phyloP scores from a whole-genome alignment of 2,888 invertebrate species.

The Microchrysa polita region DNA sequence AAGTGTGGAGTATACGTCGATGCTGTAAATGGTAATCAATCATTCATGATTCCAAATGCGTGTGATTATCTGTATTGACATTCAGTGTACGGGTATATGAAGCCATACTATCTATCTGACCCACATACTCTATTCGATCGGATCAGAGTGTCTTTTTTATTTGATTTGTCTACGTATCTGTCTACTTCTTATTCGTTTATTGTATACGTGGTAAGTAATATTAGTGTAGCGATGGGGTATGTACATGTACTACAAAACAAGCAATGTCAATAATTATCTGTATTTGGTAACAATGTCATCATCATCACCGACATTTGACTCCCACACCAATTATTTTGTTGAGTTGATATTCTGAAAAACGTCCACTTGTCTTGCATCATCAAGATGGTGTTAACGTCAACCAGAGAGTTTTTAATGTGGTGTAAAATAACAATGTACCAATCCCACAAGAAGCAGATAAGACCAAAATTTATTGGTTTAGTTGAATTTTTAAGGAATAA shows the following conservation, averaged over 20 bases:
- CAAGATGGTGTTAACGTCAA: neutral
- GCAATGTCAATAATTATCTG: slow-evolving; percentile 20
- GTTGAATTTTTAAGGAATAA: too few relatives aligned
- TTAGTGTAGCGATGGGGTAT: too few relatives aligned
- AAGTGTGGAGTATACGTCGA: too few relatives aligned
- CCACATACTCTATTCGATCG: slow-evolving; percentile 35
- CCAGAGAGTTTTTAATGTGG: too few relatives aligned
- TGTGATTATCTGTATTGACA: slow-evolving; percentile 29
- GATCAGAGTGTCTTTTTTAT: neutral
- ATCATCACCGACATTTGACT: slow-evolving; percentile 34
- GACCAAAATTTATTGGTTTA: too few relatives aligned
- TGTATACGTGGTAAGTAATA: too few relatives aligned
- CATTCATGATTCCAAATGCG: slow-evolving; percentile 37
- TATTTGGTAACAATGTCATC: slow-evolving; percentile 35
- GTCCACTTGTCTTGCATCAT: neutral
- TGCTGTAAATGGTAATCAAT: slow-evolving; percentile 34
- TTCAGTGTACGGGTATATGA: slow-evolving; percentile 16
- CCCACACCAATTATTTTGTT: neutral
- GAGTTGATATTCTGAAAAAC: neutral
- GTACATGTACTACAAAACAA: too few relatives aligned
- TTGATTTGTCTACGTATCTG: slow-evolving; percentile 1
- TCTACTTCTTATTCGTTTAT: neutral
- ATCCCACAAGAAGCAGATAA: too few relatives aligned
- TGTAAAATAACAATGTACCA: too few relatives aligned
- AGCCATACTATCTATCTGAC: slow-evolving; percentile 26